Evolutionary conservation across 1,140 invertebrate species (phyloP), one percentile per base, ranked within the genome.

Genomic region (Microplitis mediator): DNA sequence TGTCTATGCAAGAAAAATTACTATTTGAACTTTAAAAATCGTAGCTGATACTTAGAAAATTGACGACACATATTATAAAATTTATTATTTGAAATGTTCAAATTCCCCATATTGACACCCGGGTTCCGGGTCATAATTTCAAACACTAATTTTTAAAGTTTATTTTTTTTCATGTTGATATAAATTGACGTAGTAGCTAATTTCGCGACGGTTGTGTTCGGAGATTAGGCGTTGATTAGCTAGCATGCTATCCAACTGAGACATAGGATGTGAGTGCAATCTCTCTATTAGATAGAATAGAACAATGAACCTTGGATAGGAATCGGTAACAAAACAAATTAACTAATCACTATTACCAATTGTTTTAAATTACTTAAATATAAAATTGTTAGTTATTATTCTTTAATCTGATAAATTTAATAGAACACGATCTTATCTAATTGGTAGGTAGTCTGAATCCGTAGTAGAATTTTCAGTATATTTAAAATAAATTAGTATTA

Each of bases 151-250:
- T n/a, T n/a, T n/a, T n/a, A n/a, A n/a, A n/a, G n/a, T n/a, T n/a
- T n/a, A n/a, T n/a, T n/a, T n/a, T n/a, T n/a, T n/a, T n/a, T n/a
- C n/a, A n/a, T n/a, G n/a, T n/a, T 36, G n/a, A n/a, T 52, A 2
- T 68, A 35, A 68, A 68, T 68, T 32, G 65, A 68, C 54, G 32
- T 35, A 52, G 2, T 13, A 54, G n/a, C 52, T 54, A 68, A 76
- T 76, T 77, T 74, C n/a, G 14, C 51, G n/a, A 56, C 52, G 68
- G 31, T 50, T 36, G 54, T 54, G 52, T 65, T 45, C 50, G 66
- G 70, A 78, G 73, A 80, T 79, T 78, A 78, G 34, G 72, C 54
- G 60, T 72, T 75, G 76, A 79, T 80, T 79, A 79, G 75, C 32
- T 67, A 69, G 39, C 56, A 61, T 68, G 58, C 51, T 16, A 56